Evolutionary conservation across 2,113 vertebrate genomes (phyloP).

Genomic region (Caracal caracal): DNA sequence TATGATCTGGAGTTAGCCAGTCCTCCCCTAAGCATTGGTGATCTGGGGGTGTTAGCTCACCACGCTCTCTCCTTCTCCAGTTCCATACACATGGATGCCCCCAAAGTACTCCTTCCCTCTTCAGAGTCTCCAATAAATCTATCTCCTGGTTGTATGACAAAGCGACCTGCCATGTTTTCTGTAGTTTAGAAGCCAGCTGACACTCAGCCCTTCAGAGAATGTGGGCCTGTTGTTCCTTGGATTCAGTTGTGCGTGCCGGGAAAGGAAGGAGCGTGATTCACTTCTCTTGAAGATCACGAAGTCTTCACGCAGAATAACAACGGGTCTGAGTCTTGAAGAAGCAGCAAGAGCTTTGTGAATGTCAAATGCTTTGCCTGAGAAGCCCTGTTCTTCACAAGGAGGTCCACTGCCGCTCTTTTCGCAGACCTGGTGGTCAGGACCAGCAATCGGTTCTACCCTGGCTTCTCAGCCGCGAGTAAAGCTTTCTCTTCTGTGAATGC

Average conservation of each 20-base stretch:
- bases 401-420: rapidly evolving
- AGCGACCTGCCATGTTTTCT: background rate
- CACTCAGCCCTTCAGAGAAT: background rate
- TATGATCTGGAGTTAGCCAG: background rate
- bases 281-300: background rate
- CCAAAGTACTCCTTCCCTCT: background rate
- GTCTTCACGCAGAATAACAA: background rate
- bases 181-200: background rate
- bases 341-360: background rate
- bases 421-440: background rate
- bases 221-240: background rate
- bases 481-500: background rate
- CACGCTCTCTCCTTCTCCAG: background rate
- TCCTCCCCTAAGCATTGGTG: background rate
- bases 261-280: background rate
- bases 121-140: background rate
- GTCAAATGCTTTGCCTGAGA: background rate
- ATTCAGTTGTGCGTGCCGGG: background rate
- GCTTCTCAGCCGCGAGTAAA: background rate
- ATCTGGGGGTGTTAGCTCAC: background rate
- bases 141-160: background rate
- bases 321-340: background rate
- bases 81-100: background rate
- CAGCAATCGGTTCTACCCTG: background rate
- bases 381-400: background rate